Evolutionary conservation across 2,797 vertebrate genomes (phyloP).

Genomic region (Pogoniulus pusillus): DNA sequence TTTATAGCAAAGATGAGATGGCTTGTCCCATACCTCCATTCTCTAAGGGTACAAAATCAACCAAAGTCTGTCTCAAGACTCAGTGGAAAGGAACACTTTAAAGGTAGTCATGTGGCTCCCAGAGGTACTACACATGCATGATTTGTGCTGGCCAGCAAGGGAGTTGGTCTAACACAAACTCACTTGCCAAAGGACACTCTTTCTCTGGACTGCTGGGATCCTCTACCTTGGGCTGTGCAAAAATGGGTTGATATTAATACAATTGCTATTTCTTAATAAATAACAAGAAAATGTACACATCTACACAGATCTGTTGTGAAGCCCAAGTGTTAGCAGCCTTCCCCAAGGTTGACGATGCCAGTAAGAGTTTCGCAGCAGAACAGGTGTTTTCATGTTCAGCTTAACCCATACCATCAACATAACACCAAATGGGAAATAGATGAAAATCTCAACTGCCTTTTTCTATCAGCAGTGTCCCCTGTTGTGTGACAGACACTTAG

Average conservation of each 20-base stretch:
- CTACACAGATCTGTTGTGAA: background rate
- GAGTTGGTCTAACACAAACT: background rate
- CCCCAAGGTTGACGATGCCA: background rate
- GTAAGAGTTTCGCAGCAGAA: background rate
- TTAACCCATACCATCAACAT: background rate
- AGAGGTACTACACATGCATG: background rate
- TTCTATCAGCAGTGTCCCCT: background rate
- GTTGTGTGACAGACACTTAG: background rate
- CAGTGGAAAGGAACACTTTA: background rate
- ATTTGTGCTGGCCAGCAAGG: background rate
- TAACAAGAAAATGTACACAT: background rate
- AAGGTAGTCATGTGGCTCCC: fast-evolving
- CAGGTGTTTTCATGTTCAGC: background rate
- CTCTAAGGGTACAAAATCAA: background rate
- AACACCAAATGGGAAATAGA: background rate
- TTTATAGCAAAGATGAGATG: background rate
- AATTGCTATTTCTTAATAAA: background rate
- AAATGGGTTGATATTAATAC: background rate
- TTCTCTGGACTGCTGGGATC: background rate
- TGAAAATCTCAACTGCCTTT: background rate
- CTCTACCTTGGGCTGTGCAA: background rate
- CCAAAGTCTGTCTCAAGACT: background rate
- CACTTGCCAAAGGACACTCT: background rate
- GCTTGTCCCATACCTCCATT: background rate
- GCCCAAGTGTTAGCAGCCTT: background rate